Base-by-base conservation (phyloP, 2,888 invertebrate species). In the Smittia sp. region DNA sequence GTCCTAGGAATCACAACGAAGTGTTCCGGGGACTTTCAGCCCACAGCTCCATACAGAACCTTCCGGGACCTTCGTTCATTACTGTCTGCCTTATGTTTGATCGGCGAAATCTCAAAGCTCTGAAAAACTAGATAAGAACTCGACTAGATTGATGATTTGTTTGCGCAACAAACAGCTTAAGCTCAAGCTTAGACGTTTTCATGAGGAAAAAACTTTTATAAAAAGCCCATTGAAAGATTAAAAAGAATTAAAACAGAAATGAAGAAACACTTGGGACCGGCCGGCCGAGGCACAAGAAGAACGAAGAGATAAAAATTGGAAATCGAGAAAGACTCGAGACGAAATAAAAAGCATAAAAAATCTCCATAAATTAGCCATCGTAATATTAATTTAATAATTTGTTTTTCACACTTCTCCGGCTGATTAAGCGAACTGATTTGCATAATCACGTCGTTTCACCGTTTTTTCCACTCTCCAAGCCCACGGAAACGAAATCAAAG, bases 331-430 rank as follows among this genome's bases (percentile, higher is more conserved):
- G 22, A 20, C 67, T 13, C n/a, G 38, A 67, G 38, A 1, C 25
- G 15, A 67, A 38, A 67, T 9, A 39, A 38, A 67, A 66, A 32
- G n/a, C 3, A 67, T 67, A 67, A 46, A 69, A 69, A 69, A 69
- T 69, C 54, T 69, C 41, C 69, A 69, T 69, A 69, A 69, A 69
- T 69, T 69, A 69, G 22, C 22, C 69, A 69, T 41, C 54, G 41
- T 69, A 69, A 69, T 69, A 69, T 72, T 72, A 62, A 72, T 72
- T 72, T 72, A 72, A 72, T 72, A 72, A 72, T 72, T 72, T 72
- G 72, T 72, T 72, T 72, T 72, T 72, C 72, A 72, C 72, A 72
- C 72, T 72, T 72, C 54, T 72, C 72, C 62, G 58, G 58, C 72
- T 72, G 72, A 72, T 72, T 72, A 72, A 72, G 72, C 54, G 72